These are phyloP conservation scores for Hydriomena furcata DNA, from an alignment of 2,888 invertebrate genomes.

Conservation along the genomic window DNA sequence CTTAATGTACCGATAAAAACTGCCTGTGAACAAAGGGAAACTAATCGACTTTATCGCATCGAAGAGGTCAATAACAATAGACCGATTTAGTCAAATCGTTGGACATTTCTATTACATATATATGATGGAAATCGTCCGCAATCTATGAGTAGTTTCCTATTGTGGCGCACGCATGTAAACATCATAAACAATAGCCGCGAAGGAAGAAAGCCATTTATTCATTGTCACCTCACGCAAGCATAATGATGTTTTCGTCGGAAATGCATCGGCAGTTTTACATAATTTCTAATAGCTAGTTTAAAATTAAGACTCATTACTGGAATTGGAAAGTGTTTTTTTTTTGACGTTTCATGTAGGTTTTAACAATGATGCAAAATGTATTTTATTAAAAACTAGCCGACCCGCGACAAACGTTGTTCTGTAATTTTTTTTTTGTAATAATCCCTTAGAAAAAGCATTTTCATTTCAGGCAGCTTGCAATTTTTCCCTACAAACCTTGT, in stretches of 20 bases:
- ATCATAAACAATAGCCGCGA: conserved; percentile 25
- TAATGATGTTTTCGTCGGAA: conserved; percentile 22
- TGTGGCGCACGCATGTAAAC: conserved; percentile 30
- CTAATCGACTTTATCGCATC: conserved; percentile 22
- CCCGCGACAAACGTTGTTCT: no score
- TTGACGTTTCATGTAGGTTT: no score
- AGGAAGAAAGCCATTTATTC: conserved; percentile 28
- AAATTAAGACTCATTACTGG: conserved; percentile 1
- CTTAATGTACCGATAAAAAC: conserved; percentile 15
- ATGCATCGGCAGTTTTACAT: conserved; percentile 11
- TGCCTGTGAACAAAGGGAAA: conserved; percentile 16
- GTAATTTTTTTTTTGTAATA: no score
- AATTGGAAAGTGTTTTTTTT: no score
- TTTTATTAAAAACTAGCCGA: no score
- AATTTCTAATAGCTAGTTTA: conserved; percentile 18
- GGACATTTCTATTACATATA: conserved; percentile 19
- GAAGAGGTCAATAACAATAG: conserved; percentile 28
- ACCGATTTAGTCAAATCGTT: conserved; percentile 30
- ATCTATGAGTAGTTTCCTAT: conserved; percentile 27
- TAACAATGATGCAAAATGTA: no score
- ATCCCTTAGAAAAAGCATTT: no score
- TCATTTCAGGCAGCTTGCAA: no score
- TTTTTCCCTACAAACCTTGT: no score
- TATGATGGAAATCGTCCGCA: conserved; percentile 29
- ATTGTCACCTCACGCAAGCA: conserved; percentile 29